Conservation (phyloP, 2,113 vertebrate species). For the Ciconia maguari region DNA sequence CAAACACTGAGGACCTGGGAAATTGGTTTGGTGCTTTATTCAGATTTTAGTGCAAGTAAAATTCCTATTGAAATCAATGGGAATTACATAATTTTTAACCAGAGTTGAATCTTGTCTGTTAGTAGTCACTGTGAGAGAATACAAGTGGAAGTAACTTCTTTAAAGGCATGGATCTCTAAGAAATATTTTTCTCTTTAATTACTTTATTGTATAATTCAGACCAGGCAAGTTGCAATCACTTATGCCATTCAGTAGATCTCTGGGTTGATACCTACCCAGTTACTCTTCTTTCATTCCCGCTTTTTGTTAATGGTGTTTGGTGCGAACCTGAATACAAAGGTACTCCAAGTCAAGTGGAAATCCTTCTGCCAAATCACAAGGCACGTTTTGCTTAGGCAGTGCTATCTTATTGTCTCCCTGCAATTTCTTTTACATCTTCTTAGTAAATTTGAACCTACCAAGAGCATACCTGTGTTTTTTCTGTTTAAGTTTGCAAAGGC, state of each 20-base stretch:
- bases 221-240: neutral
- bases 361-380: neutral
- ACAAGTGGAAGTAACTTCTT: neutral
- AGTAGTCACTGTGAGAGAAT: neutral
- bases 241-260: neutral
- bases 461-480: neutral
- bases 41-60: neutral
- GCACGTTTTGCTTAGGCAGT: neutral
- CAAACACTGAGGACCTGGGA: neutral
- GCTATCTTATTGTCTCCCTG: neutral
- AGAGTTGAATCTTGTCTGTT: neutral
- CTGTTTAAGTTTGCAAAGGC: neutral
- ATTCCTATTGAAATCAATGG: neutral
- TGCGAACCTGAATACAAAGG: neutral
- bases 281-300: neutral
- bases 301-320: neutral
- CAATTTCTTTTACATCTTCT: neutral
- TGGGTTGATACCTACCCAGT: neutral
- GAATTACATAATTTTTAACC: neutral
- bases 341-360: neutral
- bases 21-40: neutral
- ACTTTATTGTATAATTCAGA: neutral
- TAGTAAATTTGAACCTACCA: neutral
- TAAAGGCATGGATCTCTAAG: neutral
- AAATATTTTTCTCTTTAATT: neutral